These are phyloP conservation scores for Callipepla californica DNA, from an alignment of 2,113 vertebrate genomes.

Conservation along the genomic window DNA sequence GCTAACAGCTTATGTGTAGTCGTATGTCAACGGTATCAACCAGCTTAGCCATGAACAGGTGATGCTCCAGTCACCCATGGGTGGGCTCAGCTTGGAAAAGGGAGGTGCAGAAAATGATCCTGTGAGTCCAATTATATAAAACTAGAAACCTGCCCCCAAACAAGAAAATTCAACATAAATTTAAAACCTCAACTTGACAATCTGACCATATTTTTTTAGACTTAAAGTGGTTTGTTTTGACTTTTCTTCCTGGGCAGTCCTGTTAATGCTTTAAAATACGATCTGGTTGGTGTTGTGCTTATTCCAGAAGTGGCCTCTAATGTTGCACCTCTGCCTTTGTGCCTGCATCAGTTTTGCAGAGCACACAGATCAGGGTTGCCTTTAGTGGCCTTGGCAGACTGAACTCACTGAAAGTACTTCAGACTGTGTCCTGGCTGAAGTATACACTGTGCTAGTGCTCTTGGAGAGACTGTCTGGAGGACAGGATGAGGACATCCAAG, in stretches of 20 bases:
- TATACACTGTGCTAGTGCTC: background rate
- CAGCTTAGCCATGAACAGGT: background rate
- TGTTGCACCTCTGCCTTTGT: accelerated
- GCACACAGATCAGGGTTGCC: background rate
- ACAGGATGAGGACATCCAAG: background rate
- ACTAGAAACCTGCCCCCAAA: background rate
- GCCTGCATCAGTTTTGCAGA: background rate
- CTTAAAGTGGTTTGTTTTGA: background rate
- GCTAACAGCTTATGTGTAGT: accelerated
- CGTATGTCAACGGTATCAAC: background rate
- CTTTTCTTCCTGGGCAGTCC: background rate
- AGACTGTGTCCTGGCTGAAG: background rate
- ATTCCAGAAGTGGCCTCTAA: background rate
- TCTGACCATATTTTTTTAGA: background rate
- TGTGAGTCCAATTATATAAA: background rate
- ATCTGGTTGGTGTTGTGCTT: accelerated
- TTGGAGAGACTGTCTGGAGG: background rate
- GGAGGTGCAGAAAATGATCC: accelerated
- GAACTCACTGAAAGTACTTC: background rate
- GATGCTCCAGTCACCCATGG: accelerated
- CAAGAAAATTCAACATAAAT: background rate
- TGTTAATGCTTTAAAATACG: background rate
- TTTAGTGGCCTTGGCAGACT: background rate
- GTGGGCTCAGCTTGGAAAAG: background rate
- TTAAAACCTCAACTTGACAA: background rate